Evolutionary conservation across 2,888 invertebrate genomes (phyloP).

Genomic region (Thyatira batis): DNA sequence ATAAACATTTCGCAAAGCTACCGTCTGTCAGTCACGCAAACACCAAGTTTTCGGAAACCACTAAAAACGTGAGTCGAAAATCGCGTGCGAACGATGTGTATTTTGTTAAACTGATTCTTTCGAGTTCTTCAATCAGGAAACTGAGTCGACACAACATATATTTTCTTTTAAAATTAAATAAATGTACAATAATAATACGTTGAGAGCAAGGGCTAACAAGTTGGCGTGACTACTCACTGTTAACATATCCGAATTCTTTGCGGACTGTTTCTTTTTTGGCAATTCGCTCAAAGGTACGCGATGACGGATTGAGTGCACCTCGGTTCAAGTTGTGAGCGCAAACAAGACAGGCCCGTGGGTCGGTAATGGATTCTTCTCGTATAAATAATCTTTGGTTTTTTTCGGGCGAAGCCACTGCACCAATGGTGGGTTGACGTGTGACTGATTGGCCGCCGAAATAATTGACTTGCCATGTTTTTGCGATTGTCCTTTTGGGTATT

Average conservation of each 20-base stretch:
- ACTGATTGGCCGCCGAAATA: conserved; percentile 33
- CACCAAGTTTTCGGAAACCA: neutral
- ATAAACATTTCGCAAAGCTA: conserved; percentile 1
- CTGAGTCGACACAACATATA: conserved; percentile 45
- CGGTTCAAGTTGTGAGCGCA: conserved; percentile 28
- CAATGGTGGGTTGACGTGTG: conserved; percentile 27
- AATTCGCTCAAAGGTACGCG: conserved; percentile 38
- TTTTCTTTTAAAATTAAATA: conserved; percentile 72
- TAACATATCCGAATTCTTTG: conserved; percentile 62
- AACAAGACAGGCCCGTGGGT: conserved; percentile 45
- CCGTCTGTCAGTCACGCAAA: conserved; percentile 2
- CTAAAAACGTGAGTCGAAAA: conserved; percentile 9
- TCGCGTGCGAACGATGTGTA: conserved; percentile 67
- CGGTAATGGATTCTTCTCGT: conserved; percentile 56
- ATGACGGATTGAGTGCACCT: conserved; percentile 66
- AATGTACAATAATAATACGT: conserved; percentile 75
- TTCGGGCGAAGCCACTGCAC: conserved; percentile 37
- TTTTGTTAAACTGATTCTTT: conserved; percentile 59
- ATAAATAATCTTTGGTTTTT: conserved; percentile 38
- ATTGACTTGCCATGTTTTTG: conserved; percentile 4
- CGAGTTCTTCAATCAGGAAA: conserved; percentile 30
- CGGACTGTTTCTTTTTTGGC: conserved; percentile 37
- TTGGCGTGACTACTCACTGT: conserved; percentile 77
- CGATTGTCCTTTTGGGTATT: neutral
- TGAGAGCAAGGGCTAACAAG: conserved; percentile 63